Evolutionary conservation across 2,888 invertebrate genomes (phyloP).

Genomic region (Chalcis sispes): DNA sequence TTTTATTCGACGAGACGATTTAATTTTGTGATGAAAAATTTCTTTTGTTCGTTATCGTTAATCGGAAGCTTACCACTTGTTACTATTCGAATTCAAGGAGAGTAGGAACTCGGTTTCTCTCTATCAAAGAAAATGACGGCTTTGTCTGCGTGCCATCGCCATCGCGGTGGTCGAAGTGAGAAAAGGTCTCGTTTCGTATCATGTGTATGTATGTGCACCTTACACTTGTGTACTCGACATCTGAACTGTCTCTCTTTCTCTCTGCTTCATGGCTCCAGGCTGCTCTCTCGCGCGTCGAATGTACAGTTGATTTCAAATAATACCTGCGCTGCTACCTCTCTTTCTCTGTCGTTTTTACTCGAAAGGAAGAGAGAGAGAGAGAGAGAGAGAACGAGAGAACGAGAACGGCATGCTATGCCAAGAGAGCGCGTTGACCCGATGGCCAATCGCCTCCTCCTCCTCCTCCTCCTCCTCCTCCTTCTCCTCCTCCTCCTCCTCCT

Average conservation of each 20-base stretch:
- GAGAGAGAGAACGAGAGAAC: not conserved
- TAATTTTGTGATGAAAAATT: too few relatives aligned
- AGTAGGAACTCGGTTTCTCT: too few relatives aligned
- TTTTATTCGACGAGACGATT: too few relatives aligned
- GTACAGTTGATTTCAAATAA: conserved; percentile 22
- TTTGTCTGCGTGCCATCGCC: too few relatives aligned
- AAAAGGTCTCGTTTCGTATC: not conserved
- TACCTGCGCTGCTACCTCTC: not conserved
- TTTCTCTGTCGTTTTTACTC: not conserved
- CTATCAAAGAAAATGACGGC: too few relatives aligned
- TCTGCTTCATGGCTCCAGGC: too few relatives aligned
- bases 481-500: conserved; percentile 17
- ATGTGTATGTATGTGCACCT: not conserved
- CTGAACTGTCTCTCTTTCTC: too few relatives aligned
- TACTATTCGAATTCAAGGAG: too few relatives aligned
- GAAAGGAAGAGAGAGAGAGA: not conserved
- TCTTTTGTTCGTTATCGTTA: too few relatives aligned
- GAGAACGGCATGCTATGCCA: conserved; percentile 53
- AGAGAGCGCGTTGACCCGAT: conserved; percentile 67
- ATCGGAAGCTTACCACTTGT: too few relatives aligned
- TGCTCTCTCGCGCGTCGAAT: not conserved
- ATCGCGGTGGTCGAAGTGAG: conserved; percentile 4
- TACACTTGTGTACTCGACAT: too few relatives aligned
- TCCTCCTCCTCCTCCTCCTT: conserved; percentile 45
- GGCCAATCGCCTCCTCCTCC: conserved; percentile 58